phyloP scores from a whole-genome alignment of 1,140 invertebrate species.

The Chironomus tepperi region DNA sequence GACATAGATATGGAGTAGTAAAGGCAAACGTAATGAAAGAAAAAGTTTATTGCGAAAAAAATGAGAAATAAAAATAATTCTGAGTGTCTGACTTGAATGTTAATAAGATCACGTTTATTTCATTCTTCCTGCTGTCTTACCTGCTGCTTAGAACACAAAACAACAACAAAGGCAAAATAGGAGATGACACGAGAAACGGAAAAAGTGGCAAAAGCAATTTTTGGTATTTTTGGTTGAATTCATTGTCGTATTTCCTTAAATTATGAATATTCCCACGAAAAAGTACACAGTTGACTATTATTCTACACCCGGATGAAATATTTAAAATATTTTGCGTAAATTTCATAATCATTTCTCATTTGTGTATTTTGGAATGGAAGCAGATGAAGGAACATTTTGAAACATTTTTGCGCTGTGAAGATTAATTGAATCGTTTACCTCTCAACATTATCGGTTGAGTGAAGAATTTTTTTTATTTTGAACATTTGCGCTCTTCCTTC shows the following conservation, averaged over 20 bases:
- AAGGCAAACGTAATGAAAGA: slow-evolving; percentile 7
- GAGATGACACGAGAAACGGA: neutral
- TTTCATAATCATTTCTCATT: slow-evolving; percentile 3
- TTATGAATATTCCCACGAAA: neutral
- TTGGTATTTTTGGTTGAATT: slow-evolving; percentile 16
- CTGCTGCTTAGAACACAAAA: neutral
- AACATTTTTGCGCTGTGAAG: neutral
- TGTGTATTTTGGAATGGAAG: neutral
- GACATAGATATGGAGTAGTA: no score
- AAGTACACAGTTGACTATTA: neutral
- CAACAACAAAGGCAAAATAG: neutral
- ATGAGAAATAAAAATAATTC: slow-evolving; percentile 22
- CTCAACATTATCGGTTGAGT: neutral
- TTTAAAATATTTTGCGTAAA: neutral
- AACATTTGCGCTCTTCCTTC: neutral
- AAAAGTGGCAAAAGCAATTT: slow-evolving; percentile 9
- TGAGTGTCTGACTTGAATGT: neutral
- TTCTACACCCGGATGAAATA: neutral
- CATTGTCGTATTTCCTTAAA: neutral
- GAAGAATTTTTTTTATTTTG: neutral
- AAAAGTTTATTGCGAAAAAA: slow-evolving; percentile 22
- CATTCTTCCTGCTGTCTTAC: neutral
- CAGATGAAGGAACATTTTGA: neutral
- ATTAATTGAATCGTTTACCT: neutral
- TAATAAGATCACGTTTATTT: slow-evolving; percentile 19